Conservation (phyloP, 2,888 invertebrate species). For the Fragum sueziense region DNA sequence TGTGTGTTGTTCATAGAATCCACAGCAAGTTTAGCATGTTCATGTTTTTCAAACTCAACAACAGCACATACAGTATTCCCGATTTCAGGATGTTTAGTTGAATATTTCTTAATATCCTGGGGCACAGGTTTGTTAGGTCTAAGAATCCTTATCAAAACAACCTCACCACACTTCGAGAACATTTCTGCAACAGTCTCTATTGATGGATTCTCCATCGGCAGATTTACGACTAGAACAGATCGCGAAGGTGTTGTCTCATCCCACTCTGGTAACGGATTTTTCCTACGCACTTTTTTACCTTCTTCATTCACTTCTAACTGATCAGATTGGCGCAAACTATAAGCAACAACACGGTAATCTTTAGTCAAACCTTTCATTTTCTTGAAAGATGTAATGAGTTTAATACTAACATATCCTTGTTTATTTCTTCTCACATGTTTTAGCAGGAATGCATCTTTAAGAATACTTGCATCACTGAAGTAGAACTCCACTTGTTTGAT, state of each 20-base stretch:
- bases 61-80: conserved; percentile 92
- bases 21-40: conserved; percentile 91
- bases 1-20: conserved; percentile 82
- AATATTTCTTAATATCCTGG: conserved; percentile 94
- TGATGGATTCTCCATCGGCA: conserved; percentile 92
- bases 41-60: conserved; percentile 94
- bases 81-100: conserved; percentile 94
- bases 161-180: conserved; percentile 94
- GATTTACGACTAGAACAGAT: conserved; percentile 93
- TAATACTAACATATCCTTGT: conserved; percentile 96
- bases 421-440: conserved; percentile 97
- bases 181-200: conserved; percentile 96
- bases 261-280: conserved; percentile 92
- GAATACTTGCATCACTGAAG: conserved; percentile 96
- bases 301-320: conserved; percentile 94
- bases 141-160: conserved; percentile 93
- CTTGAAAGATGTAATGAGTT: conserved; percentile 97
- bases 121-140: conserved; percentile 95
- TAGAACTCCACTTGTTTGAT: conserved; percentile 91
- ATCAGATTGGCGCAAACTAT: conserved; percentile 90
- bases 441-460: conserved; percentile 96
- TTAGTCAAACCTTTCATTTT: conserved; percentile 96
- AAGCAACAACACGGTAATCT: conserved; percentile 96
- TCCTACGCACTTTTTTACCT: conserved; percentile 93
- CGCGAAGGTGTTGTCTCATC: conserved; percentile 96